A percentile compares a stretch with the other conserved stretches of the same genome.
These are phyloP conservation scores for Tricholauxania praeusta DNA, from an alignment of 2,888 invertebrate genomes.

Conservation along the genomic window DNA sequence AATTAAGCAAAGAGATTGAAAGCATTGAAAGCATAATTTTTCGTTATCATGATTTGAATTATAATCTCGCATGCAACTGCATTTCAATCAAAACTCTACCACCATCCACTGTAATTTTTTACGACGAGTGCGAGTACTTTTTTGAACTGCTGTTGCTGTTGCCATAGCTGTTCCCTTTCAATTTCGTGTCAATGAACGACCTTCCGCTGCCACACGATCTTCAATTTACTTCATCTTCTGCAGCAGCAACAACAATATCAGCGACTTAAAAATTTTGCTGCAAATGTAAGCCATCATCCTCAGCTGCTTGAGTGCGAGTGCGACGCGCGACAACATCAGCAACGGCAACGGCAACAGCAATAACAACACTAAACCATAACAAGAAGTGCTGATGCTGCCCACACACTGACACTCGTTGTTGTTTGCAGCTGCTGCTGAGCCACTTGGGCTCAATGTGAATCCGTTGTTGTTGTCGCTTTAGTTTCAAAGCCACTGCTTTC, in stretches of 20 bases:
- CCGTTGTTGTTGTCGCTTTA: not conserved
- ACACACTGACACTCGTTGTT: constrained; percentile 7
- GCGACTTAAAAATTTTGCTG: not conserved
- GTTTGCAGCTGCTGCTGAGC: constrained; percentile 5
- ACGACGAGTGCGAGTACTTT: no score
- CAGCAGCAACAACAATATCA: no score
- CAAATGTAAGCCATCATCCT: constrained; percentile 3
- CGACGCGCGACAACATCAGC: not conserved
- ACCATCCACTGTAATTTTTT: no score
- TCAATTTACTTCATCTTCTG: constrained; percentile 19
- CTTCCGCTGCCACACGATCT: constrained; percentile 26
- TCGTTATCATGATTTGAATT: no score
- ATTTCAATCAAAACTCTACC: no score
- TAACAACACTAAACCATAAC: constrained; percentile 24
- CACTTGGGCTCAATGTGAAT: not conserved
- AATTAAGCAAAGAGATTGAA: no score
- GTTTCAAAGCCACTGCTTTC: no score
- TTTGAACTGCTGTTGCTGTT: not conserved
- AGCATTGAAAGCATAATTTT: no score
- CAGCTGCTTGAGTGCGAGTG: not conserved
- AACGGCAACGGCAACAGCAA: constrained; percentile 10
- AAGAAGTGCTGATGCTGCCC: constrained; percentile 24
- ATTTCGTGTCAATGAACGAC: constrained; percentile 34
- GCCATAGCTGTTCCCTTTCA: constrained; percentile 15
- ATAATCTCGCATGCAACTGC: no score